Conservation (phyloP, 2,113 vertebrate species). For the Leptobrachium leishanense region DNA sequence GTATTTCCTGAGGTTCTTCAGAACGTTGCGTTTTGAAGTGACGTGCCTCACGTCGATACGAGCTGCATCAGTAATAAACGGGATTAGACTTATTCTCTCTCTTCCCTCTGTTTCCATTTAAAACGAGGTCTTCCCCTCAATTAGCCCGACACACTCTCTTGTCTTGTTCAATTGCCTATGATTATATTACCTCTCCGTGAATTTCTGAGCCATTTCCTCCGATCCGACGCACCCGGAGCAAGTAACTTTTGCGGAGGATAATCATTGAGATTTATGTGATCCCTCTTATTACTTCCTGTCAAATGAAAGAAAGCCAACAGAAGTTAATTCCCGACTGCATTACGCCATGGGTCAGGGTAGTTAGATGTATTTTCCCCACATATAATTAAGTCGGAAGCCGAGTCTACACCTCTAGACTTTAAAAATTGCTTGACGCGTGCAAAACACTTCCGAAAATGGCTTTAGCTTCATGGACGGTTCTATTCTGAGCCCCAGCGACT, state of each 20-base stretch:
- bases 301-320: conserved; percentile 43
- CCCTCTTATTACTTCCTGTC: conserved; percentile 40
- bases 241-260: conserved; percentile 32
- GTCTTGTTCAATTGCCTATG: conserved; percentile 46
- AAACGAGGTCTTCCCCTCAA: conserved; percentile 49
- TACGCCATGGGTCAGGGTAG: conserved; percentile 34
- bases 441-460: conserved; percentile 25
- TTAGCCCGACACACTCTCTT: conserved; percentile 44
- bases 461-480: neutral
- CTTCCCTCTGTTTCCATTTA: conserved; percentile 44
- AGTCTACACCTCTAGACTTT: neutral
- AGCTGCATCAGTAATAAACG: conserved; percentile 36
- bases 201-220: conserved; percentile 44
- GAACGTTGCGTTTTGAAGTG: neutral
- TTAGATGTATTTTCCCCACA: conserved; percentile 28
- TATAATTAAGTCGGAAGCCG: conserved; percentile 17
- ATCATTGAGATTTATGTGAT: conserved; percentile 43
- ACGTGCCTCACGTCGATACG: conserved; percentile 8
- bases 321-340: conserved; percentile 31
- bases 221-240: conserved; percentile 29
- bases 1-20: neutral
- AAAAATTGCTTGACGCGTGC: conserved; percentile 14
- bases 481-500: too few species aligned
- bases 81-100: conserved; percentile 35
- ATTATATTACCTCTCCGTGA: conserved; percentile 44